Conservation (phyloP, 2,797 vertebrate genomes). For the Hippoglossus hippoglossus region DNA sequence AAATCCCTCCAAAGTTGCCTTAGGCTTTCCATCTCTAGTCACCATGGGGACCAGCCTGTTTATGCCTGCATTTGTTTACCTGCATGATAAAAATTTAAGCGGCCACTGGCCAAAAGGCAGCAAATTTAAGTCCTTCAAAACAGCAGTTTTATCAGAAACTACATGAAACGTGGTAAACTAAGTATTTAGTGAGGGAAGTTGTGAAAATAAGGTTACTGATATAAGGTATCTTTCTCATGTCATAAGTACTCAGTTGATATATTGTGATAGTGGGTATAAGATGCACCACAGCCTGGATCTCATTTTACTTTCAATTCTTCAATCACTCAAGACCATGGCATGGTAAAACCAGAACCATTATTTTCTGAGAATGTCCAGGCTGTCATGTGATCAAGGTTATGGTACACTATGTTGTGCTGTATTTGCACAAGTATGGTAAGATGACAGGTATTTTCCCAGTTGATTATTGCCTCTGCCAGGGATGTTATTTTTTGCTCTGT, state of each 20-base stretch:
- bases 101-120: constrained; percentile 25
- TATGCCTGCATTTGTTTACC: constrained; percentile 27
- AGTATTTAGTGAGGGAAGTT: not conserved
- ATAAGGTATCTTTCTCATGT: not conserved
- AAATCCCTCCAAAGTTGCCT: constrained; percentile 28
- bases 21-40: constrained; percentile 34
- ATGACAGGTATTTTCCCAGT: not conserved
- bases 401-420: not conserved
- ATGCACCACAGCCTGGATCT: not conserved
- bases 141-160: constrained; percentile 11
- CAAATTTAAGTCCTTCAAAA: constrained; percentile 26
- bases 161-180: constrained; percentile 4
- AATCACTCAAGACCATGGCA: constrained; percentile 8
- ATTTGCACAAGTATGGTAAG: not conserved
- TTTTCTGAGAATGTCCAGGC: not conserved
- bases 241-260: not conserved
- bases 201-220: not conserved
- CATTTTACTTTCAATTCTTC: constrained; percentile 13
- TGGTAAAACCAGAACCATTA: constrained; percentile 10
- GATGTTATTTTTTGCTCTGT: too few relatives aligned
- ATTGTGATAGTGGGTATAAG: not conserved
- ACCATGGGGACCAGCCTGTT: constrained; percentile 45
- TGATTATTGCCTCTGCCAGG: too few relatives aligned
- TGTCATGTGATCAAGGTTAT: constrained; percentile 1
- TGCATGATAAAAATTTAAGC: constrained; percentile 23